Percentiles rank a stretch among this genome's conserved stretches.
These are phyloP conservation scores for Tachysurus vachellii DNA, from an alignment of 2,113 vertebrate species.

Conservation along the genomic window DNA sequence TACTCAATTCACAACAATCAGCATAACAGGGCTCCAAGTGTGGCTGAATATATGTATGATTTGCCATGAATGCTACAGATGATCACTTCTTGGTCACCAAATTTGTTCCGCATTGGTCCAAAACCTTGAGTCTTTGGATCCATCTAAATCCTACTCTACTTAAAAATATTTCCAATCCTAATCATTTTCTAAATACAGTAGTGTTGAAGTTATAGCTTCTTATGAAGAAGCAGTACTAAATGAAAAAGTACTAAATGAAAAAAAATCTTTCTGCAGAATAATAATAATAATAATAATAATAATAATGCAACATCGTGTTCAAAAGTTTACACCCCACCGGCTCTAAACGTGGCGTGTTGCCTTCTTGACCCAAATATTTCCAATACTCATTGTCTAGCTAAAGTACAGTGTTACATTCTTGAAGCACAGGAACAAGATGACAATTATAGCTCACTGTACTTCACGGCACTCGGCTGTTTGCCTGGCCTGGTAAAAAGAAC, in stretches of 20 bases:
- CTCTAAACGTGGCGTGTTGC: no score
- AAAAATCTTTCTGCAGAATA: no score
- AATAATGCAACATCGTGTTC: no score
- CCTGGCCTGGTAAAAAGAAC: conserved; percentile 7
- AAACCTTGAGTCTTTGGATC: not conserved
- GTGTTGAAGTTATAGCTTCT: not conserved
- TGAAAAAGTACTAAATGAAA: no score
- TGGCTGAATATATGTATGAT: not conserved
- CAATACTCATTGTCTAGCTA: not conserved
- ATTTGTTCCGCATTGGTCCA: not conserved
- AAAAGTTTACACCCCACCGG: no score
- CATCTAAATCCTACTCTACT: not conserved
- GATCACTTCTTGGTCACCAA: not conserved
- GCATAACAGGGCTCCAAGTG: not conserved
- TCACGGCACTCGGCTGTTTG: not conserved
- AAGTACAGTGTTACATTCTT: not conserved
- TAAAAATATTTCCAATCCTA: not conserved
- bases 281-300: no score
- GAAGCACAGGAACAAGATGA: not conserved
- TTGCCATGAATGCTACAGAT: not conserved
- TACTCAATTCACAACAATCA: not conserved
- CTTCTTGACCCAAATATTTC: not conserved
- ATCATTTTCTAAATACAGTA: not conserved
- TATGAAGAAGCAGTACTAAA: no score
- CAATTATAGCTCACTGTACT: not conserved